These are phyloP conservation scores for Ophraella communa DNA, from an alignment of 2,888 invertebrate genomes.

Conservation along the genomic window DNA sequence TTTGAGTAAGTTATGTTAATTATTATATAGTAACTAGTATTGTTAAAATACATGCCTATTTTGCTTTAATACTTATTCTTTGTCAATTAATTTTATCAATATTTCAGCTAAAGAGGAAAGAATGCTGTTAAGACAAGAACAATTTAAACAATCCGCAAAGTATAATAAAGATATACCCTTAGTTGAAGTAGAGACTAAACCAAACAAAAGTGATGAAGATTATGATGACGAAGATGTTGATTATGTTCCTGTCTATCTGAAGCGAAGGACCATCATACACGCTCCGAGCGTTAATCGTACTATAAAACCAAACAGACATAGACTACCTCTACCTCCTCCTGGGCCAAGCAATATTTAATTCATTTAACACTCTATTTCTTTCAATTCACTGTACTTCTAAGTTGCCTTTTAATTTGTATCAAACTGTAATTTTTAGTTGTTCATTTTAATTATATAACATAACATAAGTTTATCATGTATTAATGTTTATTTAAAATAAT, in stretches of 20 bases:
- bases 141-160: neutral
- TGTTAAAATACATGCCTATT: neutral
- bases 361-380: neutral
- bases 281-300: conserved; percentile 38
- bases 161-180: conserved; percentile 32
- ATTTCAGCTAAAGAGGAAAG: conserved; percentile 41
- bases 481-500: no score
- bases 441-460: no score
- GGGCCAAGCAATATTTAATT: neutral
- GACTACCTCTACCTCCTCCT: conserved; percentile 9
- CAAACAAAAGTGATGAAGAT: conserved; percentile 26
- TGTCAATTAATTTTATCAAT: neutral
- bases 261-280: conserved; percentile 31
- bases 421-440: no score
- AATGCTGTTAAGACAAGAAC: conserved; percentile 31
- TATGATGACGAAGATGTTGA: conserved; percentile 37
- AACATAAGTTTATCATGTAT: no score
- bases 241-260: conserved; percentile 41
- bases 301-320: conserved; percentile 35
- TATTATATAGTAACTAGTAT: neutral
- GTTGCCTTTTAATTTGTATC: no score
- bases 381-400: no score
- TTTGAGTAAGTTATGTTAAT: conserved; percentile 55
- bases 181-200: conserved; percentile 21
- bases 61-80: no score